phyloP scores from a whole-genome alignment of 2,888 invertebrate genomes.

The Cryptocephalus moraei region DNA sequence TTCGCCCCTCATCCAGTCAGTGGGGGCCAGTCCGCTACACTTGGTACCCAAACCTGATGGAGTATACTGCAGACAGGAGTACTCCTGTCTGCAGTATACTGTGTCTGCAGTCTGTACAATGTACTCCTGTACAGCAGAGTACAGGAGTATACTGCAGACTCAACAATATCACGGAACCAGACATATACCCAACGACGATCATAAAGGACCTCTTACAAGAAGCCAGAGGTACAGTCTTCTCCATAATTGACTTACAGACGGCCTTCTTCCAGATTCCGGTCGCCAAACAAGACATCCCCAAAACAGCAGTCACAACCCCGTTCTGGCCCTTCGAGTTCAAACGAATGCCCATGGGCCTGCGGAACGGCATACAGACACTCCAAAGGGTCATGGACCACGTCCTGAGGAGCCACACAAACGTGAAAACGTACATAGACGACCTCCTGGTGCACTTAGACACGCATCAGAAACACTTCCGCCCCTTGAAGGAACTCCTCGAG shows the following conservation, averaged over 20 bases:
- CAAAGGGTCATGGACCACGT: neutral
- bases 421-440: neutral
- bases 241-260: neutral
- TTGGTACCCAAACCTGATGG: neutral
- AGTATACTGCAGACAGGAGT: constrained; percentile 11
- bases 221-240: constrained; percentile 6
- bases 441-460: neutral
- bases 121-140: too few relatives aligned
- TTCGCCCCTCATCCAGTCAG: neutral
- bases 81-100: too few relatives aligned
- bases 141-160: neutral
- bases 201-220: neutral
- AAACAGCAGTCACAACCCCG: neutral
- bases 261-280: neutral
- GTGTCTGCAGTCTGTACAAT: too few relatives aligned
- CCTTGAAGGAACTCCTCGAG: neutral
- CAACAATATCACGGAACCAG: neutral
- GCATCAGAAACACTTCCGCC: neutral
- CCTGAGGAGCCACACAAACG: neutral
- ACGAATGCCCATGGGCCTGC: neutral
- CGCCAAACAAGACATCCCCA: neutral
- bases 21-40: neutral
- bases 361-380: neutral
- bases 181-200: neutral
- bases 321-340: neutral